Percentiles rank a stretch among this genome's conserved stretches.
Conservation (phyloP, 1,140 invertebrate species). For the Philaenus spumarius region DNA sequence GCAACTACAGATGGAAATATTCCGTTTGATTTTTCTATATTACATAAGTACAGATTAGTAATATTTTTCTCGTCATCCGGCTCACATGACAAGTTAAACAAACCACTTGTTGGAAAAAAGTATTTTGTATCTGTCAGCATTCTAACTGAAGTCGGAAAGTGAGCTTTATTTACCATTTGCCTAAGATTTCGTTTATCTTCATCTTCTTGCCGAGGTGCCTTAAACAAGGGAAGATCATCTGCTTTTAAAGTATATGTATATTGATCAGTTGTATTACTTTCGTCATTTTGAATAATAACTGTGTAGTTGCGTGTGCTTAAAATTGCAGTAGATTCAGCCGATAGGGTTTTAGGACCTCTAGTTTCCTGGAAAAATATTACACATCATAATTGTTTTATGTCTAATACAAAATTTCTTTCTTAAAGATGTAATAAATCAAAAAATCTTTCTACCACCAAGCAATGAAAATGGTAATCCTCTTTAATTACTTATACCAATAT, state of each 20-base stretch:
- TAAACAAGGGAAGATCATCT: slow-evolving; percentile 29
- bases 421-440: no score
- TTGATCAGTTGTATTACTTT: slow-evolving; percentile 39
- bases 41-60: slow-evolving; percentile 21
- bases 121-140: slow-evolving; percentile 46
- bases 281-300: slow-evolving; percentile 42
- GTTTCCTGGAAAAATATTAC: slow-evolving; percentile 16
- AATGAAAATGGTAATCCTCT: no score
- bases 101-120: slow-evolving; percentile 50
- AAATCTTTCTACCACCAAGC: no score
- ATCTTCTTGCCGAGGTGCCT: slow-evolving; percentile 26
- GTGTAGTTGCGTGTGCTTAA: slow-evolving; percentile 47
- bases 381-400: no score
- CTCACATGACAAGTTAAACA: slow-evolving; percentile 35
- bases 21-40: slow-evolving; percentile 9
- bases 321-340: slow-evolving; percentile 43
- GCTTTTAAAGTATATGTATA: slow-evolving; percentile 38
- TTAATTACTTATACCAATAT: no score
- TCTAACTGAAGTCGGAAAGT: slow-evolving; percentile 49
- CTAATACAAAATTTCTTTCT: no score
- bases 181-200: slow-evolving; percentile 47
- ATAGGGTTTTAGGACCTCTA: slow-evolving; percentile 22
- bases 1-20: neutral
- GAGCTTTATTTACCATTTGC: slow-evolving; percentile 49
- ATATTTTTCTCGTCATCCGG: slow-evolving; percentile 1